Evolutionary conservation across 2,888 invertebrate species (phyloP).

Genomic region (Drosophila subquinaria): DNA sequence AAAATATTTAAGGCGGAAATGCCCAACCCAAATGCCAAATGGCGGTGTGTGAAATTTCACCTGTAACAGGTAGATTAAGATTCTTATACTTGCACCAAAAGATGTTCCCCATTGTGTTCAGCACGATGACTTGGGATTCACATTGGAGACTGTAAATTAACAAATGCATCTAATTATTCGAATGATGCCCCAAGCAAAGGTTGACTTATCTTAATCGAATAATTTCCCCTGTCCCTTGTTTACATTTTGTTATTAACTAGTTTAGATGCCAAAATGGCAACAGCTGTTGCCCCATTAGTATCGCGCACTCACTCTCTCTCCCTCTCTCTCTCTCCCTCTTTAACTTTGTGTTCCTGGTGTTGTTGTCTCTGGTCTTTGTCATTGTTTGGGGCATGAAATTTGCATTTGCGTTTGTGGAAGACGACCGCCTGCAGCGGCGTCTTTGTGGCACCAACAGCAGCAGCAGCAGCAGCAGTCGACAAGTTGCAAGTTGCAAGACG

Average conservation of each 20-base stretch:
- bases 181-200: background rate
- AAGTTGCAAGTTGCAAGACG: slow-evolving; percentile 21
- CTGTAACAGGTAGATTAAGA: too few species aligned
- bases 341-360: slow-evolving; percentile 29
- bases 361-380: slow-evolving; percentile 29
- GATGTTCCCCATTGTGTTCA: too few species aligned
- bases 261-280: slow-evolving; percentile 22
- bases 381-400: slow-evolving; percentile 38
- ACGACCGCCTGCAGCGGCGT: slow-evolving; percentile 41
- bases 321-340: slow-evolving; percentile 2
- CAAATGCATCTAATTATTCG: background rate
- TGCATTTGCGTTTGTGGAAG: slow-evolving; percentile 52
- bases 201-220: slow-evolving; percentile 5
- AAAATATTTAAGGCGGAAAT: too few species aligned
- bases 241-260: slow-evolving; percentile 28
- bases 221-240: background rate
- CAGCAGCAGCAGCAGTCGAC: slow-evolving; percentile 17
- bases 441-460: slow-evolving; percentile 19
- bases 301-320: background rate
- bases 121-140: background rate
- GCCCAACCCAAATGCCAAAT: too few species aligned
- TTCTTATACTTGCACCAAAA: too few species aligned
- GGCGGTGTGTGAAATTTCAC: too few species aligned
- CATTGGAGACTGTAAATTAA: background rate
- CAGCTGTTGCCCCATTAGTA: slow-evolving; percentile 26